Evolutionary conservation across 2,888 invertebrate species (phyloP).

Genomic region (Antheraea assamensis): DNA sequence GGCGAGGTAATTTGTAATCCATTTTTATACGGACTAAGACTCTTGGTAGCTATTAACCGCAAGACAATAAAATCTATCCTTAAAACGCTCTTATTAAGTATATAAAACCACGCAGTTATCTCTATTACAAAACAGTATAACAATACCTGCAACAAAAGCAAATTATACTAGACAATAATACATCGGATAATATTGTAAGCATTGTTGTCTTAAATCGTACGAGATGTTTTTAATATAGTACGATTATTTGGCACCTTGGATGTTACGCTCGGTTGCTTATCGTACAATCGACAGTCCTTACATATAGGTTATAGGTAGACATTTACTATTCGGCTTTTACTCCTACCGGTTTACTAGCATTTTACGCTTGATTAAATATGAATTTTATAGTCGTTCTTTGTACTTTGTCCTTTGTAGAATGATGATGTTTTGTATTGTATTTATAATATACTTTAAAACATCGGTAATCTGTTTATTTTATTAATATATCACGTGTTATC

Average conservation of each 20-base stretch:
- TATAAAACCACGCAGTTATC: not conserved
- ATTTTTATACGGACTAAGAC: not conserved
- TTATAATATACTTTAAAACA: not conserved
- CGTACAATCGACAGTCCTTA: not conserved
- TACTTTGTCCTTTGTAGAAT: not conserved
- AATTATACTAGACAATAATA: not conserved
- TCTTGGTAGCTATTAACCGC: too few relatives aligned
- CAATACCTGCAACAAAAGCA: not conserved
- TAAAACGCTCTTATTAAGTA: not conserved
- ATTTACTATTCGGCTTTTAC: not conserved
- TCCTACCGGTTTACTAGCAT: not conserved
- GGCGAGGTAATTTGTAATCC: not conserved
- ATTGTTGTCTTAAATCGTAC: not conserved
- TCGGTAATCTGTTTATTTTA: not conserved
- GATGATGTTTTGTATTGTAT: not conserved
- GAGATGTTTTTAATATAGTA: not conserved
- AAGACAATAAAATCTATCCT: not conserved
- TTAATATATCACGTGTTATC: too few relatives aligned
- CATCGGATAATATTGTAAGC: not conserved
- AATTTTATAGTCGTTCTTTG: not conserved
- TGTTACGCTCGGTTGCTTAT: not conserved
- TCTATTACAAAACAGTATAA: not conserved
- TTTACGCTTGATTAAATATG: slow-evolving; percentile 1
- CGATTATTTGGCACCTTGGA: not conserved
- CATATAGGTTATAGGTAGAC: not conserved